Evolutionary conservation across 2,113 vertebrate species (phyloP).

Genomic region (Actinemys pallida): DNA sequence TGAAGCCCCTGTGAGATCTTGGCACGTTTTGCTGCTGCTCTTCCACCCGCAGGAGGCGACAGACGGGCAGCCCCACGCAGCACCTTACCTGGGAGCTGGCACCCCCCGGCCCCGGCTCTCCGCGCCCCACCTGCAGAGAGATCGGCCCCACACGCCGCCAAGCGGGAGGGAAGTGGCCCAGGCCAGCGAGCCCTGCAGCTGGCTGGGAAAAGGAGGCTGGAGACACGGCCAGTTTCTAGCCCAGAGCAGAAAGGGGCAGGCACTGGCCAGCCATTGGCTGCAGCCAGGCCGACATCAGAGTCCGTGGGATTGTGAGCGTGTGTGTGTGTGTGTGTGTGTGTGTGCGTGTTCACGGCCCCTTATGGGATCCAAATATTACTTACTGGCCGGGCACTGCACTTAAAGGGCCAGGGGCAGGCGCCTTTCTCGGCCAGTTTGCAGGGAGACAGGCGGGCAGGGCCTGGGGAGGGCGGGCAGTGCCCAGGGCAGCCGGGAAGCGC

Average conservation of each 20-base stretch:
- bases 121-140: too few species aligned
- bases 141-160: too few species aligned
- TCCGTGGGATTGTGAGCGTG: neutral
- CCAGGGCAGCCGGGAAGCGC: too few species aligned
- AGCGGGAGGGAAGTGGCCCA: neutral
- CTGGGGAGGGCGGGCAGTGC: too few species aligned
- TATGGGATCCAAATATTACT: too few species aligned
- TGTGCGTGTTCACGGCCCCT: too few species aligned
- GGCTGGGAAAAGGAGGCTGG: neutral
- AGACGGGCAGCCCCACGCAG: neutral
- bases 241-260: neutral
- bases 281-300: neutral
- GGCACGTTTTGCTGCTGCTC: too few species aligned
- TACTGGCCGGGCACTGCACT: neutral
- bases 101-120: neutral
- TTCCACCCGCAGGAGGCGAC: too few species aligned
- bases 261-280: neutral
- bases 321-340: too few species aligned
- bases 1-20: too few species aligned
- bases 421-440: too few species aligned
- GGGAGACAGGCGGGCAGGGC: too few species aligned
- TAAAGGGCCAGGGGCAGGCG: neutral
- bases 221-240: neutral
- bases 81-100: neutral
- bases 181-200: neutral